Percentiles rank a stretch among this genome's conserved stretches.
Conservation (phyloP, 2,888 invertebrate species). For the Barypeithes pellucidus region DNA sequence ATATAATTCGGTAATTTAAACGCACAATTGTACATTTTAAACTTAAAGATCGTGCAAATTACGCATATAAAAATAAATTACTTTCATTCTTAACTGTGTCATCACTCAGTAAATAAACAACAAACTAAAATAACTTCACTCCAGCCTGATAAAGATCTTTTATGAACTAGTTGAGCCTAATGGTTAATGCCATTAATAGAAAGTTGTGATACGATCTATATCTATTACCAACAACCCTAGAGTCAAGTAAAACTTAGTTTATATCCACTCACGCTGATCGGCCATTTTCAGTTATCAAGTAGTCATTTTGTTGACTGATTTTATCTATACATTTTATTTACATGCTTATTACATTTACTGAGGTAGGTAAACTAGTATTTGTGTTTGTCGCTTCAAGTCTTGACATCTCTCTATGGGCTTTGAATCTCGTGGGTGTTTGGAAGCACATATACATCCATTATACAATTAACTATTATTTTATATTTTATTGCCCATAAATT, state of each 20-base stretch:
- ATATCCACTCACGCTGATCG: slow-evolving; percentile 34
- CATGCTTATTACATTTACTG: slow-evolving; percentile 38
- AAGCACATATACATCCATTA: slow-evolving; percentile 6
- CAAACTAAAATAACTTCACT: slow-evolving; percentile 19
- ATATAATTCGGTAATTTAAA: too few relatives aligned
- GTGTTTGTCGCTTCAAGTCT: slow-evolving; percentile 15
- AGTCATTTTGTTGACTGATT: slow-evolving; percentile 37
- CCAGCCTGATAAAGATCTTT: slow-evolving; percentile 24
- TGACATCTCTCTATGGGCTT: slow-evolving; percentile 14
- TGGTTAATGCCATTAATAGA: slow-evolving; percentile 39
- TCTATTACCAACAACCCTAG: slow-evolving; percentile 35
- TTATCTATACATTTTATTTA: slow-evolving; percentile 34
- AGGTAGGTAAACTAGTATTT: slow-evolving; percentile 6
- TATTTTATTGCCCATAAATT: slow-evolving; percentile 26
- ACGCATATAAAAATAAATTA: slow-evolving; percentile 13
- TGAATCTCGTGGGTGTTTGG: slow-evolving; percentile 12
- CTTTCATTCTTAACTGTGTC: slow-evolving; percentile 15
- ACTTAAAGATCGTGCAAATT: too few relatives aligned
- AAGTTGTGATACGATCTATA: slow-evolving; percentile 35
- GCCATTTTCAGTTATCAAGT: slow-evolving; percentile 43
- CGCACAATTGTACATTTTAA: too few relatives aligned
- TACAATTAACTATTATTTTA: slow-evolving; percentile 19
- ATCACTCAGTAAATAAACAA: slow-evolving; percentile 7
- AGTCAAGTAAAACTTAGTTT: slow-evolving; percentile 36
- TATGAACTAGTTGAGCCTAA: slow-evolving; percentile 35